Conservation (phyloP, 2,113 vertebrate species). For the Montifringilla adamsi region DNA sequence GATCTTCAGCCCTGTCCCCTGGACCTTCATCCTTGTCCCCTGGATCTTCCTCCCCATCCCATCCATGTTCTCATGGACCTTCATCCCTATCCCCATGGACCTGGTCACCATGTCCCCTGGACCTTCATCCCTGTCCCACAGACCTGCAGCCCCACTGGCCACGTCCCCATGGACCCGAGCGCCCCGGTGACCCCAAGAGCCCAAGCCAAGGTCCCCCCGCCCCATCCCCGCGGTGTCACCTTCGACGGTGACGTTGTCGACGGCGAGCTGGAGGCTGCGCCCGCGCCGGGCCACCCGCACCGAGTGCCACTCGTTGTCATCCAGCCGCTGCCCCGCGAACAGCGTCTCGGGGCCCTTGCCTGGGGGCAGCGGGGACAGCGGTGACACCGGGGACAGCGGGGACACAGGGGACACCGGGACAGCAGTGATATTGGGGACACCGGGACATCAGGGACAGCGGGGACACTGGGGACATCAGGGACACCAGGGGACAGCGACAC, state of each 20-base stretch:
- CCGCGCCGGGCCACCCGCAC: slow-evolving; percentile 2
- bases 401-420: background rate
- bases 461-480: accelerated
- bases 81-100: background rate
- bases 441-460: accelerated
- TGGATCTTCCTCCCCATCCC: no score
- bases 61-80: background rate
- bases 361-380: background rate
- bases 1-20: no score
- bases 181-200: accelerated
- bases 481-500: background rate
- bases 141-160: background rate
- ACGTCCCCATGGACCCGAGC: accelerated
- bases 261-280: slow-evolving; percentile 2
- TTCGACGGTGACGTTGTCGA: background rate
- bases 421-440: accelerated
- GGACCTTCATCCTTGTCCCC: background rate
- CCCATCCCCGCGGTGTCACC: background rate
- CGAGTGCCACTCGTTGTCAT: slow-evolving; percentile 11
- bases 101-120: no score
- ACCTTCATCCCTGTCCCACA: accelerated
- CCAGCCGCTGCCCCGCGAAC: background rate
- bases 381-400: background rate
- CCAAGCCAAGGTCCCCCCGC: accelerated
- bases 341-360: slow-evolving; percentile 6